These are phyloP conservation scores for Psephotus haematonotus DNA, from an alignment of 2,113 vertebrate genomes.

Conservation along the genomic window DNA sequence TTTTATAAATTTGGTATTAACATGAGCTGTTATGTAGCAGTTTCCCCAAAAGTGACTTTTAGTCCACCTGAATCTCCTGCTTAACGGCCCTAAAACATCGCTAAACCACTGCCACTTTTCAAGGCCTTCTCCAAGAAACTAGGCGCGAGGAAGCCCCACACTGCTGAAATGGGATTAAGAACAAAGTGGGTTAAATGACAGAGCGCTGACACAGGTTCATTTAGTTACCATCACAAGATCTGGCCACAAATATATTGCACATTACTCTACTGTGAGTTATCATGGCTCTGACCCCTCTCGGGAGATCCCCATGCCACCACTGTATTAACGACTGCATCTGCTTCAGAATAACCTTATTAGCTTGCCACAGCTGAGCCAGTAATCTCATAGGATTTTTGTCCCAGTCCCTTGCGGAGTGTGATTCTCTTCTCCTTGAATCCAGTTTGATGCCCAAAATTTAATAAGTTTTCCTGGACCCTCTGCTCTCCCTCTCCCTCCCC, in stretches of 20 bases:
- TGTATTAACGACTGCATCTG: constrained; percentile 85
- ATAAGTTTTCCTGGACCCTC: constrained; percentile 75
- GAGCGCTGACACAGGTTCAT: constrained; percentile 42
- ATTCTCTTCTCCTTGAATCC: constrained; percentile 79
- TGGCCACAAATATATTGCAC: constrained; percentile 76
- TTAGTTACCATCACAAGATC: constrained; percentile 73
- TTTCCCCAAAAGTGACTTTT: constrained; percentile 12
- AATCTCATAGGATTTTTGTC: constrained; percentile 75
- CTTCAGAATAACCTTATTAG: constrained; percentile 85
- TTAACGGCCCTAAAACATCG: background rate
- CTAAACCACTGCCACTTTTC: background rate
- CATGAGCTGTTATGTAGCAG: background rate
- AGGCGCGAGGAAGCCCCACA: background rate
- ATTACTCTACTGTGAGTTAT: constrained; percentile 79
- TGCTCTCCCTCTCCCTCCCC: constrained; percentile 68
- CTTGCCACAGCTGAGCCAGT: constrained; percentile 82
- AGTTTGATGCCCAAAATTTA: constrained; percentile 79
- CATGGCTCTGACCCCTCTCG: constrained; percentile 81
- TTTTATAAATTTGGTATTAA: constrained; percentile 48
- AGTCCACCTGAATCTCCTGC: background rate
- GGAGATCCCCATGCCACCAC: constrained; percentile 82
- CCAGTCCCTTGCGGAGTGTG: constrained; percentile 69
- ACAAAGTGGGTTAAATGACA: constrained; percentile 58
- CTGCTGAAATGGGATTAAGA: background rate
- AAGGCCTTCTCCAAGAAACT: background rate